Conservation (phyloP, 2,888 invertebrate species). For the Agonopterix subpropinquella region DNA sequence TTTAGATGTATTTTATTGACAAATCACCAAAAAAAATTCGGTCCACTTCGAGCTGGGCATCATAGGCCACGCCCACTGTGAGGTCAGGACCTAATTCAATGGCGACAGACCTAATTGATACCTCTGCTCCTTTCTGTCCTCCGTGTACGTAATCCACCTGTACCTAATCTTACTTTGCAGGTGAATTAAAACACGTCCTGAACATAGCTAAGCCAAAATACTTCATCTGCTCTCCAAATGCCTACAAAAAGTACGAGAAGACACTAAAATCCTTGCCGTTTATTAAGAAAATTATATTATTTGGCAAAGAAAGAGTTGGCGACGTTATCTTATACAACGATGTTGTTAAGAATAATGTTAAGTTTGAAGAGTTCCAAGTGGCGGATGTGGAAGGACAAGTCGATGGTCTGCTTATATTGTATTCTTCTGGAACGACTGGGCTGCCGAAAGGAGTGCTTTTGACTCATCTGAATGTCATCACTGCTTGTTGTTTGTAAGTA, state of each 20-base stretch:
- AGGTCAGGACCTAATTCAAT: no score
- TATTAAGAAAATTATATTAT: slow-evolving; percentile 38
- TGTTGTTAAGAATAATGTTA: slow-evolving; percentile 28
- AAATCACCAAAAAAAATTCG: no score
- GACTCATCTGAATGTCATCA: slow-evolving; percentile 42
- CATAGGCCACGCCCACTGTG: no score
- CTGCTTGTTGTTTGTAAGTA: slow-evolving; percentile 36
- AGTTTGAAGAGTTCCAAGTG: slow-evolving; percentile 33
- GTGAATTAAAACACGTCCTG: slow-evolving; percentile 43
- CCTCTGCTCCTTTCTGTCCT: no score
- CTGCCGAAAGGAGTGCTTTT: slow-evolving; percentile 56
- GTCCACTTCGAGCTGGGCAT: no score
- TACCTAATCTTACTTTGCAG: slow-evolving; percentile 30
- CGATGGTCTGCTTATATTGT: slow-evolving; percentile 42
- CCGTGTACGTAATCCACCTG: no score
- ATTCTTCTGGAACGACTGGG: slow-evolving; percentile 62
- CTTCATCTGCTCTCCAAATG: slow-evolving; percentile 40
- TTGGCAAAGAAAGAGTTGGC: slow-evolving; percentile 29
- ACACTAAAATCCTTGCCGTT: slow-evolving; percentile 22
- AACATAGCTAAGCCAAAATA: slow-evolving; percentile 47
- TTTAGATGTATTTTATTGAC: no score
- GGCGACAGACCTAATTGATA: no score
- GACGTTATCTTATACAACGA: slow-evolving; percentile 28
- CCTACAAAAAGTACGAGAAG: slow-evolving; percentile 32
- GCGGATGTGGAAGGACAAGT: slow-evolving; percentile 37